phyloP scores from a whole-genome alignment of 2,113 vertebrate genomes.

The Acanthisitta chloris region DNA sequence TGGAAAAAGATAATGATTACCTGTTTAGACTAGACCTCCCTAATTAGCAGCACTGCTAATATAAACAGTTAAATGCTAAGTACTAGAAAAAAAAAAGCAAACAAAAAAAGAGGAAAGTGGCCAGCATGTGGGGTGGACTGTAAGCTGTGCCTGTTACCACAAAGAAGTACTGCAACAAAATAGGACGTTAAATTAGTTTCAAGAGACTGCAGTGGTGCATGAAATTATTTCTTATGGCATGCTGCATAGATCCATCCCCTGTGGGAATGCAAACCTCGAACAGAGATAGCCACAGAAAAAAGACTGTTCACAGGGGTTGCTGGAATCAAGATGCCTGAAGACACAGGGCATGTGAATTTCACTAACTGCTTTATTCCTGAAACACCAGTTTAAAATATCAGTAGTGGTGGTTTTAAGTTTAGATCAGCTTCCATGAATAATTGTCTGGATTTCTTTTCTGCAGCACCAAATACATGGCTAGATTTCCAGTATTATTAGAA shows the following conservation, averaged over 20 bases:
- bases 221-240: constrained; percentile 84
- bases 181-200: constrained; percentile 79
- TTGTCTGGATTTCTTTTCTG: not conserved
- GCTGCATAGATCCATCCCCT: constrained; percentile 75
- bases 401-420: not conserved
- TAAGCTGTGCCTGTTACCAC: constrained; percentile 58
- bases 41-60: constrained; percentile 50
- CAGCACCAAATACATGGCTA: not conserved
- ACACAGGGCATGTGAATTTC: not conserved
- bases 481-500: constrained; percentile 9
- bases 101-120: not conserved
- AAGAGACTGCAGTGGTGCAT: constrained; percentile 83
- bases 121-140: not conserved
- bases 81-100: not conserved
- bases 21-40: constrained; percentile 24
- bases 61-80: constrained; percentile 26
- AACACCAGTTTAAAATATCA: constrained; percentile 14
- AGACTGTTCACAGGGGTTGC: not conserved
- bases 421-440: not conserved
- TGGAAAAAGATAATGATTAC: constrained; percentile 31
- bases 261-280: constrained; percentile 60
- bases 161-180: constrained; percentile 66
- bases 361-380: not conserved
- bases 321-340: not conserved
- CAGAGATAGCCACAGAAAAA: constrained; percentile 61